phyloP scores from a whole-genome alignment of 2,113 vertebrate genomes.

The Calypte anna region DNA sequence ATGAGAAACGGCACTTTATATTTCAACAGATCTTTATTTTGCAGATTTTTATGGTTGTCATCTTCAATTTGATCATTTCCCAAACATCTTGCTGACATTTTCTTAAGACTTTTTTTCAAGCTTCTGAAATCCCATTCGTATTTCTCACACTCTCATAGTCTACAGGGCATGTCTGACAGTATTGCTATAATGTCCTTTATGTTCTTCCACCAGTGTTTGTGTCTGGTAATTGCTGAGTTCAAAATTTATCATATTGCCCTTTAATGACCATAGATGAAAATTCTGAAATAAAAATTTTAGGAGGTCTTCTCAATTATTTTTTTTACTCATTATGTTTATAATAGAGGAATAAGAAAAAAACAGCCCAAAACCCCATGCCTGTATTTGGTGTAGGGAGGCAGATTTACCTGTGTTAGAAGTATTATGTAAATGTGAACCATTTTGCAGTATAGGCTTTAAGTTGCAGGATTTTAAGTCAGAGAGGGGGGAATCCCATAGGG shows the following conservation, averaged over 20 bases:
- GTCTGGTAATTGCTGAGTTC: background rate
- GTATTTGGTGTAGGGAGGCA: background rate
- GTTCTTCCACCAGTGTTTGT: background rate
- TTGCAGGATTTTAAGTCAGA: background rate
- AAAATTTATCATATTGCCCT: background rate
- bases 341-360: background rate
- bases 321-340: background rate
- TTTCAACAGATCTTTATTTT: constrained; percentile 25
- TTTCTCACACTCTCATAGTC: background rate
- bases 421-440: background rate
- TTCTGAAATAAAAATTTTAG: background rate
- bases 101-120: background rate
- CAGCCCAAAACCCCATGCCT: background rate
- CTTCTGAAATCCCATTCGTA: background rate
- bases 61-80: background rate
- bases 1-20: constrained; percentile 3
- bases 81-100: constrained; percentile 4
- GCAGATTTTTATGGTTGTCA: background rate
- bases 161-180: background rate
- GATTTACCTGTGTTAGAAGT: background rate
- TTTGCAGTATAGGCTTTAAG: background rate
- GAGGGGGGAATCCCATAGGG: background rate
- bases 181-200: background rate
- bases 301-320: background rate
- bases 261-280: background rate